These are phyloP conservation scores for Manis javanica DNA, from an alignment of 2,797 vertebrate species.

Conservation along the genomic window DNA sequence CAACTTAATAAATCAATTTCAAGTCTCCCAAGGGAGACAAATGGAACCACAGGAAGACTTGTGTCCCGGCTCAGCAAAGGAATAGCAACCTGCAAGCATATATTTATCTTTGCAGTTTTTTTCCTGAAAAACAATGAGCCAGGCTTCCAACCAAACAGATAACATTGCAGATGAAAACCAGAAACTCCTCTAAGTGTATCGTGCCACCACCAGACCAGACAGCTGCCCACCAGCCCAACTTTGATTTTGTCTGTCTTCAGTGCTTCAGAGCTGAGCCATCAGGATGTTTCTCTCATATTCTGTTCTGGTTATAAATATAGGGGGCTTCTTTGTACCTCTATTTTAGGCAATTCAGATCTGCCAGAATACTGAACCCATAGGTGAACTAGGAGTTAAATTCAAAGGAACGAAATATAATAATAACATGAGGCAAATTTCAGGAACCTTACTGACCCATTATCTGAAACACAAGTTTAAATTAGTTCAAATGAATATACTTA, in stretches of 20 bases:
- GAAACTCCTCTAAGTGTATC: neutral
- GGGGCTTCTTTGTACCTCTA: slow-evolving; percentile 4
- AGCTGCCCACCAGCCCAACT: neutral
- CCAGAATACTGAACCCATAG: neutral
- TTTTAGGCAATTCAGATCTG: slow-evolving; percentile 32
- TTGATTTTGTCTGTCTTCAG: neutral
- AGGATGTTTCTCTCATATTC: neutral
- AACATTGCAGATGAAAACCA: slow-evolving; percentile 16
- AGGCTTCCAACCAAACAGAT: neutral
- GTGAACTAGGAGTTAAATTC: slow-evolving; percentile 2
- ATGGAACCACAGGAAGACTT: neutral
- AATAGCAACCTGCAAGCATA: neutral
- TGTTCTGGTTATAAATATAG: neutral
- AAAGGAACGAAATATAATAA: slow-evolving; percentile 7
- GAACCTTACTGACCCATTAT: neutral
- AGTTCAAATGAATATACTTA: neutral
- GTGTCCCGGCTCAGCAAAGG: neutral
- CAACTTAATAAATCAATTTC: slow-evolving; percentile 34
- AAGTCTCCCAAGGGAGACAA: slow-evolving; percentile 33
- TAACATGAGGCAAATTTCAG: neutral
- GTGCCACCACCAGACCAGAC: neutral
- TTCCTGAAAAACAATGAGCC: slow-evolving; percentile 15
- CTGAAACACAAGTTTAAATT: slow-evolving; percentile 28
- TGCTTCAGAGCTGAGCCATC: neutral
- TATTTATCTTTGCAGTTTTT: slow-evolving; percentile 24